Percentiles rank a stretch among this genome's conserved stretches.
phyloP scores from a whole-genome alignment of 1,140 invertebrate species.

The Muscidifurax raptorellus region DNA sequence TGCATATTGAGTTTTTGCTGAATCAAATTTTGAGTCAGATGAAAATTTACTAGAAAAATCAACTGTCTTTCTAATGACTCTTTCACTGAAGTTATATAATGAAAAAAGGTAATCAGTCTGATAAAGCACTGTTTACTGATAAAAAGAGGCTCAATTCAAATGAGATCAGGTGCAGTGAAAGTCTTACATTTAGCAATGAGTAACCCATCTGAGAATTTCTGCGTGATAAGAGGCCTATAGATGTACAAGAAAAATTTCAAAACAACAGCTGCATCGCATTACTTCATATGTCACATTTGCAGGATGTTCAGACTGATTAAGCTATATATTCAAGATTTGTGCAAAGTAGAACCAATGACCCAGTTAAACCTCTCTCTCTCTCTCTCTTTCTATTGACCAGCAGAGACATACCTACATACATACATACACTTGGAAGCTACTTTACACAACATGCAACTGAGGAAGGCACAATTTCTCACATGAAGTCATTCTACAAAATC shows the following conservation, averaged over 20 bases:
- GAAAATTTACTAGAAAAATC: neutral
- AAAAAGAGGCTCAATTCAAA: neutral
- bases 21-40: neutral
- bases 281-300: conserved; percentile 11
- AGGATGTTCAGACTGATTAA: conserved; percentile 14
- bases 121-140: neutral
- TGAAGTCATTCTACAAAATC: conserved; percentile 15
- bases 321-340: conserved; percentile 12
- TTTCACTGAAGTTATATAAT: neutral
- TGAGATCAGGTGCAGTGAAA: neutral
- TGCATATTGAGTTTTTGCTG: neutral
- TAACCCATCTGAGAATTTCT: neutral
- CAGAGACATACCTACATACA: neutral
- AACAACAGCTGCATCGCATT: conserved; percentile 7
- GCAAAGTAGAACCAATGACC: conserved; percentile 15
- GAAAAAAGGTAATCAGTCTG: neutral
- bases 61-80: neutral
- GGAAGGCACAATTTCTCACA: conserved; percentile 6
- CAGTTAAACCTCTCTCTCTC: neutral
- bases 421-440: neutral
- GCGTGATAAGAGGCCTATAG: neutral
- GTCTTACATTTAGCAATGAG: neutral
- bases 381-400: neutral
- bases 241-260: neutral
- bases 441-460: neutral